A percentile compares a stretch with the other conserved stretches of the same genome.
Evolutionary conservation across 2,113 vertebrate species (phyloP).

Genomic region (Eulemur macaco): DNA sequence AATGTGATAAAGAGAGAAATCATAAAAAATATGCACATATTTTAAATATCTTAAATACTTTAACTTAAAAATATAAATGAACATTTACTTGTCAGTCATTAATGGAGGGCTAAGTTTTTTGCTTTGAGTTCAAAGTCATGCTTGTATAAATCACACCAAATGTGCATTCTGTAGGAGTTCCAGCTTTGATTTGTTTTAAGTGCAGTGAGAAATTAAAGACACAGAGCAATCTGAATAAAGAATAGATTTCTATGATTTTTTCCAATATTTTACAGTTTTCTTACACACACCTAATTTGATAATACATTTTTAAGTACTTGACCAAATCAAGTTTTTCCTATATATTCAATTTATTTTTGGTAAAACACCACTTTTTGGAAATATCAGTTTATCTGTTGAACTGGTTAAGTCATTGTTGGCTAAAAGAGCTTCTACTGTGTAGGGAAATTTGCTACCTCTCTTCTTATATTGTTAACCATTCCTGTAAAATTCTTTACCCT

Average conservation of each 20-base stretch:
- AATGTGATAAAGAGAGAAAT: not conserved
- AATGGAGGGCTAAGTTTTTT: not conserved
- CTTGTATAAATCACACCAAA: not conserved
- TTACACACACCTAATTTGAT: not conserved
- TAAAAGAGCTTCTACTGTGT: not conserved
- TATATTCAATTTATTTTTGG: not conserved
- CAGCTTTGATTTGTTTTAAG: not conserved
- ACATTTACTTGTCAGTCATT: not conserved
- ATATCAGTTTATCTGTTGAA: not conserved
- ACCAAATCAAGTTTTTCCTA: not conserved
- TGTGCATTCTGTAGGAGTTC: not conserved
- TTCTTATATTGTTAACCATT: not conserved
- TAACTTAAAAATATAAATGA: not conserved
- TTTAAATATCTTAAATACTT: not conserved
- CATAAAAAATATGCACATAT: not conserved
- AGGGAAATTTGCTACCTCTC: not conserved
- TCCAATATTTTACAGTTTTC: not conserved
- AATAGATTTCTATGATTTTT: not conserved
- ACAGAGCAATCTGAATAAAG: not conserved
- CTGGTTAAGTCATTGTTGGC: not conserved
- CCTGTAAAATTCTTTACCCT: not conserved
- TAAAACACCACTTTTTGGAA: not conserved
- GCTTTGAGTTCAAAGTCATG: not conserved
- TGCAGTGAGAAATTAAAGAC: not conserved
- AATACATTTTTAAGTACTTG: conserved; percentile 3